These are phyloP conservation scores for Probosciger aterrimus DNA, from an alignment of 2,113 vertebrate genomes.

Conservation along the genomic window DNA sequence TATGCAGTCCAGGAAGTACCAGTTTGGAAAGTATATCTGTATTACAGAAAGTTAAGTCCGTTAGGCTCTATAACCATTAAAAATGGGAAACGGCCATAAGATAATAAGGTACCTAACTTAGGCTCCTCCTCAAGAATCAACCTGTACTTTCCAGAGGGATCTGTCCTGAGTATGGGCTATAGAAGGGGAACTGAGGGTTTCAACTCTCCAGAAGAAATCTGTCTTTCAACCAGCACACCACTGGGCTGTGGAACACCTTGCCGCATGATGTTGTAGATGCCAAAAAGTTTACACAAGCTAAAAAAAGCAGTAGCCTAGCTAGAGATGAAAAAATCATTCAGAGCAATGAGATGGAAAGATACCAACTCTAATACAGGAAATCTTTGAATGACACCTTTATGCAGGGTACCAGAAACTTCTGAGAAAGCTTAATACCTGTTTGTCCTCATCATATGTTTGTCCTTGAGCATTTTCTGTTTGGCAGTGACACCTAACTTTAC, in stretches of 20 bases:
- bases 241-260: background rate
- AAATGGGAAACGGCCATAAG: background rate
- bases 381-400: background rate
- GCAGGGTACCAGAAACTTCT: background rate
- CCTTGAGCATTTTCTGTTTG: background rate
- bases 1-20: background rate
- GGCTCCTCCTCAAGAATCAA: background rate
- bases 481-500: background rate
- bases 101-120: background rate
- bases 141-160: background rate
- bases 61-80: background rate
- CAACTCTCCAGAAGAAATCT: background rate
- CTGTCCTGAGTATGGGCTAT: accelerated
- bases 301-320: background rate
- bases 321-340: background rate
- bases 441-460: background rate
- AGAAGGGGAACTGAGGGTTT: background rate
- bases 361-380: background rate
- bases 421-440: background rate
- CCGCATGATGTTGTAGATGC: background rate
- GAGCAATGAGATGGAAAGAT: background rate
- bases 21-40: background rate
- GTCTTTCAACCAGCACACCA: accelerated
- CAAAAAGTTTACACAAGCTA: accelerated
- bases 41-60: background rate